These are phyloP conservation scores for Gymnoscopelus braueri DNA, from an alignment of 2,797 vertebrate species.

Conservation along the genomic window DNA sequence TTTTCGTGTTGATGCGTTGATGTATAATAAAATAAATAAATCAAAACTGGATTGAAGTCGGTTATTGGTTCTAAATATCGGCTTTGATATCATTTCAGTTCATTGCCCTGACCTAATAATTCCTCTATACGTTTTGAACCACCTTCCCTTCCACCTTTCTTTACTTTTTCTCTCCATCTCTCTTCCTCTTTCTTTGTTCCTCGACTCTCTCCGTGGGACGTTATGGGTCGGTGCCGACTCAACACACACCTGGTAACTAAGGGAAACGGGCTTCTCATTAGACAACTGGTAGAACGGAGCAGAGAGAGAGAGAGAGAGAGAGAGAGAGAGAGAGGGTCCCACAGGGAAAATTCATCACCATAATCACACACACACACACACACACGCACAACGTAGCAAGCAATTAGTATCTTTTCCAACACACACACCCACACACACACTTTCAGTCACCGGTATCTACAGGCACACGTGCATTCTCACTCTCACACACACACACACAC, in stretches of 20 bases:
- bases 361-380: constrained; percentile 31
- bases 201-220: constrained; percentile 38
- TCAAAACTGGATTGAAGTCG: too few species aligned
- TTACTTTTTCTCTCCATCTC: neutral
- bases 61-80: too few species aligned
- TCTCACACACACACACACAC: too few species aligned
- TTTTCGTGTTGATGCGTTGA: too few species aligned
- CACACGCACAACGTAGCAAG: constrained; percentile 6
- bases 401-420: neutral
- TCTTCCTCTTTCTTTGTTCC: constrained; percentile 13
- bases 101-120: too few species aligned
- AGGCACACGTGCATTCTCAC: neutral
- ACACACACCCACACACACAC: neutral
- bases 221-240: constrained; percentile 54
- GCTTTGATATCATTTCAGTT: too few species aligned
- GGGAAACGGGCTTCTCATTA: constrained; percentile 66
- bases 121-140: too few species aligned
- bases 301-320: constrained; percentile 1
- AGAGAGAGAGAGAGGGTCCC: constrained; percentile 28
- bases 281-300: constrained; percentile 41
- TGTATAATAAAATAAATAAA: too few species aligned
- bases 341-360: constrained; percentile 53
- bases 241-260: constrained; percentile 70
- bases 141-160: neutral
- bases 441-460: neutral